phyloP scores from a whole-genome alignment of 2,113 vertebrate genomes.

The Cisticola juncidis region DNA sequence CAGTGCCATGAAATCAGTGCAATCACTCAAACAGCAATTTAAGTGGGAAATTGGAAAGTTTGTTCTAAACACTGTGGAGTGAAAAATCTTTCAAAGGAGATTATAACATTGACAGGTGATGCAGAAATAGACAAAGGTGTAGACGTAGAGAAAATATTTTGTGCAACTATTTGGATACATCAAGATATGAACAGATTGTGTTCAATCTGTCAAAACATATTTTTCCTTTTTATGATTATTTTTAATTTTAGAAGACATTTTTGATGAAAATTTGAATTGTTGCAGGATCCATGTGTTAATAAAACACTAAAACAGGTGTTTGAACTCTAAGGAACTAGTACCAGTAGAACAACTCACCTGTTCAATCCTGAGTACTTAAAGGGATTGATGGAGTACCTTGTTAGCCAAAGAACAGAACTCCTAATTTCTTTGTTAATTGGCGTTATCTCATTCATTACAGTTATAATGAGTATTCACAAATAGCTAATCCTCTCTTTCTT shows the following conservation, averaged over 20 bases:
- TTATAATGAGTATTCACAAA: constrained; percentile 15
- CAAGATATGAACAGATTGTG: background rate
- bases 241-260: background rate
- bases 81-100: background rate
- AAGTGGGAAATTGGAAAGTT: background rate
- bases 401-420: constrained; percentile 8
- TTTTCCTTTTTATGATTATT: background rate
- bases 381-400: background rate
- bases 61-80: background rate
- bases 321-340: background rate
- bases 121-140: background rate
- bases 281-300: background rate
- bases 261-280: background rate
- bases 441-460: constrained; percentile 2
- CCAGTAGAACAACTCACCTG: background rate
- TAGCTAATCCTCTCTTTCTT: constrained; percentile 29
- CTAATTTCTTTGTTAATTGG: constrained; percentile 33
- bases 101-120: background rate
- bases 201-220: background rate
- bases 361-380: background rate
- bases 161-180: background rate
- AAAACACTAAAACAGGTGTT: background rate
- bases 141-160: background rate
- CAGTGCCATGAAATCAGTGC: background rate
- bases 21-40: background rate